Percentiles rank a stretch among this genome's conserved stretches.
Conservation (phyloP, 2,113 vertebrate genomes). For the Erythrocercus mccallii region DNA sequence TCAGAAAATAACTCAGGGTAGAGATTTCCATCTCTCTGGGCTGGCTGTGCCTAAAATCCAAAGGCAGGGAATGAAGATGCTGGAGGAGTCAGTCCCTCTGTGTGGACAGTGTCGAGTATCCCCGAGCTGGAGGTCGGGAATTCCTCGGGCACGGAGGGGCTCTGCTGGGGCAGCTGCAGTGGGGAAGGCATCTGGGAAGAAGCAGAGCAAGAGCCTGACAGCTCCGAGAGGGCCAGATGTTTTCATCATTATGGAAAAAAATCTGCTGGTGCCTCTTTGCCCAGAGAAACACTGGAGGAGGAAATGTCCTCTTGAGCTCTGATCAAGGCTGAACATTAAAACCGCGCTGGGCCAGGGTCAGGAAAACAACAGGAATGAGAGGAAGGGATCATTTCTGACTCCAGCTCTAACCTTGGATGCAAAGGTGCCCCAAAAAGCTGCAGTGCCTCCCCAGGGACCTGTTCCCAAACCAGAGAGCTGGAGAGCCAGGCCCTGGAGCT, state of each 20-base stretch:
- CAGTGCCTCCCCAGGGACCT: background rate
- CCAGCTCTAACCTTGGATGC: fast-evolving
- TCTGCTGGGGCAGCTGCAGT: background rate
- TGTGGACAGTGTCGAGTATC: background rate
- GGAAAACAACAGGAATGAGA: background rate
- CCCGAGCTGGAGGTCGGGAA: background rate
- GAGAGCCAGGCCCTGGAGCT: background rate
- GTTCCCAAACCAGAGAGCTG: background rate
- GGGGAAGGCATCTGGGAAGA: slow-evolving; percentile 20
- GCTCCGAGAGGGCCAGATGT: slow-evolving; percentile 7
- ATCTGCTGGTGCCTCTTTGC: slow-evolving; percentile 56
- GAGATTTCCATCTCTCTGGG: background rate
- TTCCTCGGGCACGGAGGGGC: background rate
- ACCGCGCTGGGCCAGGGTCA: background rate
- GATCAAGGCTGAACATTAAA: slow-evolving; percentile 19
- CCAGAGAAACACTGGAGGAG: slow-evolving; percentile 21
- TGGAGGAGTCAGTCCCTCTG: background rate
- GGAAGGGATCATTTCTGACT: background rate
- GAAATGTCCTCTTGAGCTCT: slow-evolving; percentile 49
- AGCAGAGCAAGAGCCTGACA: slow-evolving; percentile 40
- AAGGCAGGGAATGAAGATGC: background rate
- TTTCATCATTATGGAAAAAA: slow-evolving; percentile 48
- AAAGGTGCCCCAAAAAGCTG: background rate
- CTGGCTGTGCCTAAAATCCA: background rate
- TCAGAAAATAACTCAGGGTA: background rate